Base-by-base conservation (phyloP, 23 tunicate species). In the Diplosoma virens region DNA sequence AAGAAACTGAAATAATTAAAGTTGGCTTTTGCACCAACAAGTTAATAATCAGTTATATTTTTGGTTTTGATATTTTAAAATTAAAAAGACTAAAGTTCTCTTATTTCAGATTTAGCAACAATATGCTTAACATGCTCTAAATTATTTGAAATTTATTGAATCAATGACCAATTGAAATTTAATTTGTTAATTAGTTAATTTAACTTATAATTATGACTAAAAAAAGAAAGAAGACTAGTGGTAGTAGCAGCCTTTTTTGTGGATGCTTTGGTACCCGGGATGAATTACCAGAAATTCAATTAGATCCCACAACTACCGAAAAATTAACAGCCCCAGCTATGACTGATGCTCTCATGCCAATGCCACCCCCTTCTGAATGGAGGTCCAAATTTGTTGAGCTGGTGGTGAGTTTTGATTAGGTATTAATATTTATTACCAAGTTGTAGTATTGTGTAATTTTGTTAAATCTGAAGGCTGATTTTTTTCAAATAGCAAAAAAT, bases 381-480 rank as follows among this genome's bases (percentile, higher is more conserved):
- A 65, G 80, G 28, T 58, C 86, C 1, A 80, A 80, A 60, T 92
- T 92, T 76, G 67, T 77, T 0, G 97, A 92, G 47, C 78, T 85
- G 37, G 97, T 92, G 76, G 97, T 92, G 59, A 85, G 90, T 74
- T 25, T 16, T n/a, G n/a, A n/a, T n/a, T n/a, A n/a, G n/a, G n/a
- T n/a, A n/a, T n/a, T n/a, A n/a, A n/a, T n/a, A n/a, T n/a, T n/a
- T n/a, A n/a, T n/a, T n/a, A n/a, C n/a, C n/a, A n/a, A n/a, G n/a
- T n/a, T n/a, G n/a, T n/a, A n/a, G n/a, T n/a, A n/a, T n/a, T n/a
- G n/a, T n/a, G n/a, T n/a, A n/a, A n/a, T n/a, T n/a, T n/a, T n/a
- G n/a, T n/a, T n/a, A n/a, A n/a, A n/a, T n/a, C n/a, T n/a, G n/a
- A n/a, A n/a, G n/a, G n/a, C n/a, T n/a, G n/a, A n/a, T n/a, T n/a